Evolutionary conservation across 2,888 invertebrate species (phyloP).

Genomic region (Tenthredo livida): DNA sequence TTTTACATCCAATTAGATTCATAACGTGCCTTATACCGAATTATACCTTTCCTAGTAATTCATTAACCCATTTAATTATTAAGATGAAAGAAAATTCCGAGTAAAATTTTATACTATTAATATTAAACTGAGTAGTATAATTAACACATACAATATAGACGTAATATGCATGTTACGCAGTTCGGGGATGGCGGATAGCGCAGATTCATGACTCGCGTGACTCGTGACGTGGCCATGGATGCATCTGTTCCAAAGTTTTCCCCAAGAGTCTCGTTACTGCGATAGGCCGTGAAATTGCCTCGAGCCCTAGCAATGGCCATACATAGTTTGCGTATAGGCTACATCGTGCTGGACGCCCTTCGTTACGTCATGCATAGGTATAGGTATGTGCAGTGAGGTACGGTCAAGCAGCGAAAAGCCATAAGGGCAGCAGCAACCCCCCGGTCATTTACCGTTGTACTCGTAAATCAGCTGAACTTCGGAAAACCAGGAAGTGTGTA

Average conservation of each 20-base stretch:
- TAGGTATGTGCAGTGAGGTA: slow-evolving; percentile 19
- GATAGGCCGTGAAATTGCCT: slow-evolving; percentile 53
- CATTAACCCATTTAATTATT: background rate
- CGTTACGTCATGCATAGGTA: slow-evolving; percentile 30
- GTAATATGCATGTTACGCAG: background rate
- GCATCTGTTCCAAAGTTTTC: slow-evolving; percentile 25
- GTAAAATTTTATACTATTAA: background rate
- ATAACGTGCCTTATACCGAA: background rate
- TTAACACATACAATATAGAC: background rate
- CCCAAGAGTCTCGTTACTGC: slow-evolving; percentile 48
- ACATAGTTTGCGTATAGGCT: slow-evolving; percentile 18
- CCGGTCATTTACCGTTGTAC: background rate
- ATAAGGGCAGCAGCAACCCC: slow-evolving; percentile 3
- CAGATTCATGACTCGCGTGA: slow-evolving; percentile 26
- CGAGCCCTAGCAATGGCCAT: background rate
- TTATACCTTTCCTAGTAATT: background rate
- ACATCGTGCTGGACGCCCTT: slow-evolving; percentile 4
- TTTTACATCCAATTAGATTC: background rate
- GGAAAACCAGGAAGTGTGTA: background rate
- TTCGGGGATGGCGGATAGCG: background rate
- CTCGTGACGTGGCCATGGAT: slow-evolving; percentile 16
- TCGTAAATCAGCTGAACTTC: slow-evolving; percentile 34
- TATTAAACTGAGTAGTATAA: background rate
- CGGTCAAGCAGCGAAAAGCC: slow-evolving; percentile 47
- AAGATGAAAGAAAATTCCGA: background rate